These are phyloP conservation scores for Porites lutea DNA, from an alignment of 64 coral and sea anemone genomes.

Conservation along the genomic window DNA sequence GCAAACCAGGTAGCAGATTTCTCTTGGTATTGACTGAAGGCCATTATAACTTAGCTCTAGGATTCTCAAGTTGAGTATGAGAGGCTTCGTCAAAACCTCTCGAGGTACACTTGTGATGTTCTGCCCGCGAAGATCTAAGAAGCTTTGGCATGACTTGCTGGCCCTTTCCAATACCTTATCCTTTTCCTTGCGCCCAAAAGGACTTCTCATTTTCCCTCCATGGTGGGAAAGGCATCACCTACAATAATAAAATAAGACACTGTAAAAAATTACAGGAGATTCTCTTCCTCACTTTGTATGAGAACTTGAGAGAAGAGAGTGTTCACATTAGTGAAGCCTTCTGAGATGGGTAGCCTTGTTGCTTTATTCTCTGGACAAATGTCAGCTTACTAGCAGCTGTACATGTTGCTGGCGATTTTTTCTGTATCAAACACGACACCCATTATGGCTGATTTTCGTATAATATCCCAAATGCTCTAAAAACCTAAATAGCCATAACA, in stretches of 20 bases:
- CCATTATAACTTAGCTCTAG: conserved; percentile 87
- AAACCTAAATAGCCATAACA: too few species aligned
- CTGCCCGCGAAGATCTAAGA: conserved; percentile 73
- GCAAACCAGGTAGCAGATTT: conserved; percentile 35
- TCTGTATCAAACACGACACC: too few species aligned
- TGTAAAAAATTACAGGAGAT: neutral
- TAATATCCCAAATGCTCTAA: too few species aligned
- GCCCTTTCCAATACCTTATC: conserved; percentile 85
- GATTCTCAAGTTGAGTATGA: conserved; percentile 45
- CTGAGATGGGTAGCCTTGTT: too few species aligned
- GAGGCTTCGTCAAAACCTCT: conserved; percentile 55
- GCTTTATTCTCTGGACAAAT: too few species aligned
- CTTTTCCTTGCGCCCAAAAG: conserved; percentile 81
- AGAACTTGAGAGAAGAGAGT: too few species aligned
- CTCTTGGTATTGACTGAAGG: conserved; percentile 60
- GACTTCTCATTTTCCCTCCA: conserved; percentile 73
- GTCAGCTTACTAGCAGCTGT: too few species aligned
- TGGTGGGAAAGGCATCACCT: neutral
- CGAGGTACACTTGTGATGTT: conserved; percentile 54
- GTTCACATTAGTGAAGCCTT: too few species aligned
- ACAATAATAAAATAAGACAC: neutral
- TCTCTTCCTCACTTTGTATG: too few species aligned
- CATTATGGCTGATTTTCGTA: too few species aligned
- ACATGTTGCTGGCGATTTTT: too few species aligned
- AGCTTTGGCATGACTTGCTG: conserved; percentile 72